Evolutionary conservation across 2,888 invertebrate species (phyloP), one percentile per base, ranked within the genome.

Genomic region (Halictus quadricinctus): DNA sequence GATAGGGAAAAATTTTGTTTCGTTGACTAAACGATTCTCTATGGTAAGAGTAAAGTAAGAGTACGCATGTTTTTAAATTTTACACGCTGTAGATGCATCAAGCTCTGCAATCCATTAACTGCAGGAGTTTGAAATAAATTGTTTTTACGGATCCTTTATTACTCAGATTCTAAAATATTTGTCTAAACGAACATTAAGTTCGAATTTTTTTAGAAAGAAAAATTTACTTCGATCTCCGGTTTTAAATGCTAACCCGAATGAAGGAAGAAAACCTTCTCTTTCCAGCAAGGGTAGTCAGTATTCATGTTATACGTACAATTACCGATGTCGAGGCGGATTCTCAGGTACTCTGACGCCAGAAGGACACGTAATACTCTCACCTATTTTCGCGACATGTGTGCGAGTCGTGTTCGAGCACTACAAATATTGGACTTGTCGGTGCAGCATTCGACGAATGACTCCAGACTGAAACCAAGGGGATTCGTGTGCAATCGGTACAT

Each of bases 351-450:
- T 58, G 29, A 84, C 79, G 69, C 77, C 81, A 70, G 25, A n/a
- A 54, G 72, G 46, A 83, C 87, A 79, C 78, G 84, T 75, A 82
- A 80, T 79, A 78, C 36, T 73, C 73, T 86, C 76, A 74, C 73
- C 74, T 76, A 84, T 82, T 87, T 79, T 66, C 80, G 76, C 79
- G 79, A 76, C 80, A 76, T 79, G 82, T 85, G 84, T 89, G 88
- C 91, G 86, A 87, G 92, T 90, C 91, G 88, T 90, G 85, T 87
- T 90, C 89, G 90, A 93, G 91, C 89, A 92, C 88, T 84, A 91
- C 93, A 94, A 94, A 94, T 94, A 93, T 94, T 93, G 93, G 91
- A 92, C 89, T 88, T 91, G 87, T 88, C 88, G 90, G 91, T 88
- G 89, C 91, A 88, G 85, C 90, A 83, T 91, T 92, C 92, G 89